Base-by-base conservation (phyloP, 2,113 vertebrate species). In the Ammodytes dubius region DNA sequence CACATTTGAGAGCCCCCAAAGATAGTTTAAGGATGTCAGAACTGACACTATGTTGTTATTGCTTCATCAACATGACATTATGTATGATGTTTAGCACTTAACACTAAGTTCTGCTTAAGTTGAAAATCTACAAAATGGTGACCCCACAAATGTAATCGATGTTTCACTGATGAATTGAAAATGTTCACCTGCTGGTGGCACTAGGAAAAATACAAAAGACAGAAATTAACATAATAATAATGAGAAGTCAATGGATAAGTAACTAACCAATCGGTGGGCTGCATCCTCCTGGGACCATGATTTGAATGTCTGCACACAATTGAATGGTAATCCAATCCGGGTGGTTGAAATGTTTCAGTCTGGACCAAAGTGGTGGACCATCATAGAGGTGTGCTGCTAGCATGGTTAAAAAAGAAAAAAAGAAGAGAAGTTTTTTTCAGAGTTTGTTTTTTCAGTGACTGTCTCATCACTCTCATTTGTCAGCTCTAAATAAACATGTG, bases 401-500 rank as follows among this genome's bases (percentile, higher is more conserved):
- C n/a, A 6, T 4, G 65, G 14, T 15, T 39, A 12, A 12, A 57
- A 15, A 35, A 66, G 9, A 15, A 61, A 7, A 52, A 14, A 37
- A 39, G 27, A 54, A 60, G 42, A 68, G 3, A 57, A 27, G 10
- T 42, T 49, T 53, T 65, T 27, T 27, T 27, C 19, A 45, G 47
- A 67, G 63, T 68, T 27, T 58, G 45, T 70, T 74, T 68, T 66
- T 79, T 63, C 77, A 59, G 63, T 47, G 27, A 43, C 19, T 46
- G 60, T 39, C 68, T 85, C 72, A 61, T 27, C 27, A 27, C 27
- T 27, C 27, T 27, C 83, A 84, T 67, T 72, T 69, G 19, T 79
- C 80, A 81, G 43, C 60, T 77, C 43, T 60, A 54, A 77, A 86
- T 74, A 89, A 69, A 8, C 19, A 35, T 3, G 52, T 74, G 52